phyloP scores from a whole-genome alignment of 2,797 vertebrate genomes.

The Merluccius polli region DNA sequence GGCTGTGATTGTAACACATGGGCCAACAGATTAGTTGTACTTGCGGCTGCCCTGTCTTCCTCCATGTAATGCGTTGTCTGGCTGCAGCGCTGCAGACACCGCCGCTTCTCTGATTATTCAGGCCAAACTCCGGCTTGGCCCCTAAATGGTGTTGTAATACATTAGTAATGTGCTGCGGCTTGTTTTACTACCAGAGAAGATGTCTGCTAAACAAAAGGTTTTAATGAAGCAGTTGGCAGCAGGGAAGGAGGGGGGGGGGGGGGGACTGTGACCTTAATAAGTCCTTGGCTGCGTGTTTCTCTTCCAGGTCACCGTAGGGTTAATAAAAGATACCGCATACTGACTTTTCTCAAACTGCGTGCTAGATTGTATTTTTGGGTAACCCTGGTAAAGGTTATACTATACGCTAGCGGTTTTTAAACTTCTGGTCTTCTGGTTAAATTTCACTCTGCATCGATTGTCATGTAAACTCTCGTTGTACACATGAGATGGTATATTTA shows the following conservation, averaged over 20 bases:
- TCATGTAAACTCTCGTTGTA: no score
- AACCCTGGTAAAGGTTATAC: not conserved
- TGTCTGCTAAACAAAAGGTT: not conserved
- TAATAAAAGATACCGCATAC: not conserved
- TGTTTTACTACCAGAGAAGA: not conserved
- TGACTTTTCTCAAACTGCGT: not conserved
- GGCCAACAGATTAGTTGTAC: not conserved
- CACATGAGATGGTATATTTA: no score
- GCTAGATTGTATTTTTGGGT: not conserved
- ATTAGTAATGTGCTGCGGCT: not conserved
- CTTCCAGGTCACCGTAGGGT: not conserved
- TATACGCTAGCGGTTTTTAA: not conserved
- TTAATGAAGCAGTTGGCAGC: not conserved
- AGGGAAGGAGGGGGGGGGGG: not conserved
- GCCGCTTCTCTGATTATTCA: not conserved
- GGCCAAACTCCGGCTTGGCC: not conserved
- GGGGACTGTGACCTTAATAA: not conserved
- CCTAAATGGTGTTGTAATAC: not conserved
- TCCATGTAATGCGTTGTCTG: not conserved
- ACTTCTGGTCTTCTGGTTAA: not conserved
- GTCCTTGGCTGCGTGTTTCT: not conserved
- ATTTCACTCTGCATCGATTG: not conserved
- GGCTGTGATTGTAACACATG: not conserved
- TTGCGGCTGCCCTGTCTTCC: not conserved
- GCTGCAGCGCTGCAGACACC: not conserved